Base-by-base conservation (phyloP, 2,888 invertebrate genomes). In the Drosophila picticornis region DNA sequence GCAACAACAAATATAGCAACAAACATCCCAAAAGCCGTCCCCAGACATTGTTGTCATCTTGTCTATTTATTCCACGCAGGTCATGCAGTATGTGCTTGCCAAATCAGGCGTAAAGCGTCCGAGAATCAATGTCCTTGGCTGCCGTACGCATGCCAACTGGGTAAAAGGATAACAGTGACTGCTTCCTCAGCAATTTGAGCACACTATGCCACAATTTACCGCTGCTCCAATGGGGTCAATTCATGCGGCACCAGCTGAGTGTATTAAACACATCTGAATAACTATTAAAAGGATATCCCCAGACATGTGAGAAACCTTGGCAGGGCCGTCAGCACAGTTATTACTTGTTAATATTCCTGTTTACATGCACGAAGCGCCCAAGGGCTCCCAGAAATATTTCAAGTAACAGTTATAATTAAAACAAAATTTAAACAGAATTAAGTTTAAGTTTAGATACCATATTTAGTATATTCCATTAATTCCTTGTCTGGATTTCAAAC, bases 31-130 rank as follows among this genome's bases (percentile, higher is more conserved):
- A 67, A 69, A 78, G 16, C 25, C 56, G 78, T 75, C 73, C 75
- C 72, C 58, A 73, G 75, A 84, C 78, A 72, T 72, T 84, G 84
- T 80, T 76, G 81, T 78, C 87, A 78, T 66, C 75, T 72, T 80
- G 78, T 73, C 77, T 77, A 70, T 69, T 83, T 74, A 64, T 59
- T 67, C 34, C 43, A 52, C 78, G 58, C 64, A 64, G 81, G 59
- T 75, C 81, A 75, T 55, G 69, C 46, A 64, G 53, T 66, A 64
- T 64, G 68, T 71, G 70, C 71, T 76, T 72, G 72, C 78, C 78
- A 81, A 81, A 84, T 81, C 80, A 70, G 61, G 73, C 80, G 67
- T 77, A 51, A 72, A 50, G 53, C 53, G 38, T 34, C 34, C 40
- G 50, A 72, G 58, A 22, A 55, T 25, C 50, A 55, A 62, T 51